phyloP scores from a whole-genome alignment of 2,113 vertebrate genomes.

The Gavialis gangeticus region DNA sequence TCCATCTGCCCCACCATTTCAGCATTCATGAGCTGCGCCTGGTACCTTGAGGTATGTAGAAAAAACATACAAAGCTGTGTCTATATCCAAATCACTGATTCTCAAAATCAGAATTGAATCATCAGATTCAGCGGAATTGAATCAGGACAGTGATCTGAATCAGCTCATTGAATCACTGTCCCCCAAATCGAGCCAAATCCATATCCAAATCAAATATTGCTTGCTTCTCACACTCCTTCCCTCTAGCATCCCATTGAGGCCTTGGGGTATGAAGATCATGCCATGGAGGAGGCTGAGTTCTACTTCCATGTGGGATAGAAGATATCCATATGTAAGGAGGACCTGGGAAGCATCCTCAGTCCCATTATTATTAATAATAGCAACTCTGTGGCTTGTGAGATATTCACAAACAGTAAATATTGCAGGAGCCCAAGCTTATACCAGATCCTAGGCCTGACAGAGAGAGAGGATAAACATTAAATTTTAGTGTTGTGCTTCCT shows the following conservation, averaged over 20 bases:
- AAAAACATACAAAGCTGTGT: too few species aligned
- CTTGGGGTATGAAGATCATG: not conserved
- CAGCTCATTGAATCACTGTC: too few species aligned
- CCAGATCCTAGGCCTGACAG: not conserved
- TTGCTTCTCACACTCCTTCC: not conserved
- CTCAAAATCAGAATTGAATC: too few species aligned
- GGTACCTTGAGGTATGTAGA: too few species aligned
- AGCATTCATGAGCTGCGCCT: too few species aligned
- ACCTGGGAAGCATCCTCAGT: not conserved
- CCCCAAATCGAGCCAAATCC: too few species aligned
- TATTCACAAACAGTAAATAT: constrained; percentile 11
- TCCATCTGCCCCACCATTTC: too few species aligned
- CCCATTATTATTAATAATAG: not conserved
- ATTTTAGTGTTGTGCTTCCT: not conserved
- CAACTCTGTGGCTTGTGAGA: not conserved
- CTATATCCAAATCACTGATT: too few species aligned
- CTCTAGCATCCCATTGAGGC: not conserved
- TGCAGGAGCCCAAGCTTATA: not conserved
- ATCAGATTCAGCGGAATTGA: too few species aligned
- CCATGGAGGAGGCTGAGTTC: not conserved
- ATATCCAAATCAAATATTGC: too few species aligned
- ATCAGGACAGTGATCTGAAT: too few species aligned
- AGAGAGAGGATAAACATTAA: not conserved
- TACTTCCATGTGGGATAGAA: not conserved
- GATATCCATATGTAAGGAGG: not conserved